Evolutionary conservation across 2,797 vertebrate species (phyloP).

Genomic region (Fistularia commersonii): DNA sequence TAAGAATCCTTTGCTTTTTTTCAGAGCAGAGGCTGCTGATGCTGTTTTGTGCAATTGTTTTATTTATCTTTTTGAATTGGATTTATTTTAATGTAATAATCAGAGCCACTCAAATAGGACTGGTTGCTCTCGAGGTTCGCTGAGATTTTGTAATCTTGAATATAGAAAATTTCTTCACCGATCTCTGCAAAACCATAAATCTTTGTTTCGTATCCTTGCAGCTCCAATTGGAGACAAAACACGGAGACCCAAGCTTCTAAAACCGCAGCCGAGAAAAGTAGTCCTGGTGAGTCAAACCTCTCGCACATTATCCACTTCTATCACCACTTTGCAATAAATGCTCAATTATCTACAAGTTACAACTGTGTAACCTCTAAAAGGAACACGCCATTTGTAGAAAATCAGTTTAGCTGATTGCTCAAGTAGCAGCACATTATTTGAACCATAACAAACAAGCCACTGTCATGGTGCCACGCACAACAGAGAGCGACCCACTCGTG

Average conservation of each 20-base stretch:
- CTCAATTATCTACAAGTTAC: too few species aligned
- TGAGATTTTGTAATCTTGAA: too few species aligned
- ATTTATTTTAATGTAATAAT: too few species aligned
- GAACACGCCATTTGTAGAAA: too few species aligned
- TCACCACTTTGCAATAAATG: not conserved
- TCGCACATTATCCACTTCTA: not conserved
- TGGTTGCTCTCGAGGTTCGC: too few species aligned
- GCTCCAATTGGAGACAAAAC: conserved; percentile 82
- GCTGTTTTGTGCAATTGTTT: not conserved
- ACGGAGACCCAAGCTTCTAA: conserved; percentile 88
- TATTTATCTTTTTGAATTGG: conserved; percentile 1
- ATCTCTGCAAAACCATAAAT: conserved; percentile 2
- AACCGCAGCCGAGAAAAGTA: conserved; percentile 85
- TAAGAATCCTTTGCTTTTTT: conserved; percentile 1
- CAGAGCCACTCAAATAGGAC: too few species aligned
- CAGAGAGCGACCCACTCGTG: too few species aligned
- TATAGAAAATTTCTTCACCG: too few species aligned
- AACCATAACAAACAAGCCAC: too few species aligned
- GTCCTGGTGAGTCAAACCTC: conserved; percentile 80
- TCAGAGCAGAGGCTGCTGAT: not conserved
- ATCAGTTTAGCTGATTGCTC: too few species aligned
- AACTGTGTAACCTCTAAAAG: not conserved
- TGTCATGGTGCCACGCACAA: too few species aligned
- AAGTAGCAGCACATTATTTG: too few species aligned
- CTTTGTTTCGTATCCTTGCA: conserved; percentile 54